These are phyloP conservation scores for Caracal caracal DNA, from an alignment of 2,113 vertebrate species.

Conservation along the genomic window DNA sequence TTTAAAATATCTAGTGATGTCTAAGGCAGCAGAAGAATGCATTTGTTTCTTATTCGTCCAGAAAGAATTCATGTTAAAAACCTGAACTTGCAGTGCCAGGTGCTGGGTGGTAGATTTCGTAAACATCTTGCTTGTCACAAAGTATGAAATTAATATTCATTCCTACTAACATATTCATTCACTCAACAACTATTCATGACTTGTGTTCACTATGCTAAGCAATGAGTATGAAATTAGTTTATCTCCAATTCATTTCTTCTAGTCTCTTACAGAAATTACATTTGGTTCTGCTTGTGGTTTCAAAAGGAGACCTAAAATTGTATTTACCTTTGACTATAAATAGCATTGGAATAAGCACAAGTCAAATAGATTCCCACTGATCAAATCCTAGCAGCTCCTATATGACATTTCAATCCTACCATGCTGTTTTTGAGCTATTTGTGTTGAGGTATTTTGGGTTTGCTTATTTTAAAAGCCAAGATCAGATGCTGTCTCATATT, in stretches of 20 bases:
- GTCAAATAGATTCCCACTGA: slow-evolving; percentile 73
- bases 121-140: neutral
- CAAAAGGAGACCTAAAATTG: slow-evolving; percentile 71
- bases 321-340: slow-evolving; percentile 78
- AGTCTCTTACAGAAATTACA: slow-evolving; percentile 56
- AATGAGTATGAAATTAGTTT: slow-evolving; percentile 52
- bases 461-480: slow-evolving; percentile 71
- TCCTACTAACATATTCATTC: slow-evolving; percentile 23
- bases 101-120: neutral
- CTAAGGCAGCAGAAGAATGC: neutral
- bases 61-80: neutral
- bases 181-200: neutral
- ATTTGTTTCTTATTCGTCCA: neutral
- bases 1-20: neutral
- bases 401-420: slow-evolving; percentile 71
- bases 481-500: slow-evolving; percentile 53
- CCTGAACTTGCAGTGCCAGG: neutral
- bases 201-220: neutral
- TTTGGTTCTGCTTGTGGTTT: slow-evolving; percentile 67
- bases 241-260: slow-evolving; percentile 46
- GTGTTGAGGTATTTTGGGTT: slow-evolving; percentile 60
- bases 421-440: slow-evolving; percentile 61
- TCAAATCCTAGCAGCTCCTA: slow-evolving; percentile 60
- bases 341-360: slow-evolving; percentile 68
- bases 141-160: slow-evolving; percentile 10